These are phyloP conservation scores for Sialia sialis DNA, from an alignment of 2,113 vertebrate species.

Conservation along the genomic window DNA sequence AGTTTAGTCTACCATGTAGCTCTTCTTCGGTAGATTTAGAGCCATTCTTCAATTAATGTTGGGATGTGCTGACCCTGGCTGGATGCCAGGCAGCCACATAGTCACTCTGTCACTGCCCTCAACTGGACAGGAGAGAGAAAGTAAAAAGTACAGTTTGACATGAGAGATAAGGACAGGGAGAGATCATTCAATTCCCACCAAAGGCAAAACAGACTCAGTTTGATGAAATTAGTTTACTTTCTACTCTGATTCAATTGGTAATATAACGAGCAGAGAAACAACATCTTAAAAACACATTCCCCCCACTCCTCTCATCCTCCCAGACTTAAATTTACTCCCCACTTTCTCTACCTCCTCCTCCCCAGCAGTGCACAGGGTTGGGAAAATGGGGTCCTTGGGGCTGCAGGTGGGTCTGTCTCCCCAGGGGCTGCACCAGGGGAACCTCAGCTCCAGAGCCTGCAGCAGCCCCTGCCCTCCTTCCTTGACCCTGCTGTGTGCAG, in stretches of 20 bases:
- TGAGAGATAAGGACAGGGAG: neutral
- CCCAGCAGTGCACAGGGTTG: rapidly evolving
- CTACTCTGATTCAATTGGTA: neutral
- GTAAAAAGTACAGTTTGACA: neutral
- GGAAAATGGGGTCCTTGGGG: neutral
- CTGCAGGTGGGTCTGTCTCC: neutral
- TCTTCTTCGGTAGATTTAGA: neutral
- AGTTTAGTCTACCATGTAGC: neutral
- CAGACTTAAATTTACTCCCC: neutral
- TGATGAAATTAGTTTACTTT: neutral
- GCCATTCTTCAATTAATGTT: neutral
- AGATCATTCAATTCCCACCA: neutral
- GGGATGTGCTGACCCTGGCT: neutral
- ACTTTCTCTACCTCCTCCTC: neutral
- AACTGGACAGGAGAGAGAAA: neutral
- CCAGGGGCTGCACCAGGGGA: too few relatives aligned
- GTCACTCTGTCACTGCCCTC: neutral
- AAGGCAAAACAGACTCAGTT: neutral
- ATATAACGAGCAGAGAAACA: neutral
- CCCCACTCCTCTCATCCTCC: rapidly evolving
- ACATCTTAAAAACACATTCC: neutral
- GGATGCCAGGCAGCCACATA: neutral
- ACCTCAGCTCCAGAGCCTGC: neutral
- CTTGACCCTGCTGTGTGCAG: neutral
- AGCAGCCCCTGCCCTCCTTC: neutral